Conservation (phyloP, 2,888 invertebrate species). For the Epinotia demarniana region DNA sequence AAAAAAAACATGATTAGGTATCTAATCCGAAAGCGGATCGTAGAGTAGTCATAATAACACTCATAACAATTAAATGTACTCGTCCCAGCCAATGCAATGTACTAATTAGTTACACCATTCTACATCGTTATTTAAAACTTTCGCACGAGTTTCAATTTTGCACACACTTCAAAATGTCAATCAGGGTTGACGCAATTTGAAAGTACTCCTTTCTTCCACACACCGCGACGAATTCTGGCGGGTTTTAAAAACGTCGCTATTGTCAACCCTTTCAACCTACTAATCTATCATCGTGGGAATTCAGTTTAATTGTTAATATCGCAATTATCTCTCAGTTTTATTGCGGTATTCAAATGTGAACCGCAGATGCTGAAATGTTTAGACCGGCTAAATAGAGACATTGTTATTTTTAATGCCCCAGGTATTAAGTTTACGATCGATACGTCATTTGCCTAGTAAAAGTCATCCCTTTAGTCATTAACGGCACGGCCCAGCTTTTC, state of each 20-base stretch:
- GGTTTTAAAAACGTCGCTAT: conserved; percentile 76
- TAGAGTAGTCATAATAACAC: not conserved
- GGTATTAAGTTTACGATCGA: conserved; percentile 72
- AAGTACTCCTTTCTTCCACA: conserved; percentile 63
- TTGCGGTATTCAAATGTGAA: conserved; percentile 54
- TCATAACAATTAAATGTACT: not conserved
- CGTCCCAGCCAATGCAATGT: conserved; percentile 43
- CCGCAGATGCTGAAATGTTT: conserved; percentile 66
- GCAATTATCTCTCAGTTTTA: conserved; percentile 29
- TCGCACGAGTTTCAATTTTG: conserved; percentile 77
- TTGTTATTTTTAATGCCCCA: conserved; percentile 60
- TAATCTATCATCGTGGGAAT: conserved; percentile 66
- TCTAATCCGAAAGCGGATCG: not conserved
- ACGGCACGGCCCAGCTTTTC: conserved; percentile 54
- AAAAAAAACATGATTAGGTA: not conserved
- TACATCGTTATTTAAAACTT: conserved; percentile 54
- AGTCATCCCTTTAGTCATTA: conserved; percentile 70
- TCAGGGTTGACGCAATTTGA: conserved; percentile 75
- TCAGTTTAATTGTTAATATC: conserved; percentile 46
- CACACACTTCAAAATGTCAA: conserved; percentile 75
- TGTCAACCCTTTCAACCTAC: conserved; percentile 72
- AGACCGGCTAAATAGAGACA: conserved; percentile 60
- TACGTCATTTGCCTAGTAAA: conserved; percentile 75
- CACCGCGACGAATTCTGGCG: conserved; percentile 73
- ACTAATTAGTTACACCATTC: conserved; percentile 57